A percentile compares a stretch with the other conserved stretches of the same genome.
phyloP scores from a whole-genome alignment of 2,113 vertebrate genomes.

The Eurypyga helias region DNA sequence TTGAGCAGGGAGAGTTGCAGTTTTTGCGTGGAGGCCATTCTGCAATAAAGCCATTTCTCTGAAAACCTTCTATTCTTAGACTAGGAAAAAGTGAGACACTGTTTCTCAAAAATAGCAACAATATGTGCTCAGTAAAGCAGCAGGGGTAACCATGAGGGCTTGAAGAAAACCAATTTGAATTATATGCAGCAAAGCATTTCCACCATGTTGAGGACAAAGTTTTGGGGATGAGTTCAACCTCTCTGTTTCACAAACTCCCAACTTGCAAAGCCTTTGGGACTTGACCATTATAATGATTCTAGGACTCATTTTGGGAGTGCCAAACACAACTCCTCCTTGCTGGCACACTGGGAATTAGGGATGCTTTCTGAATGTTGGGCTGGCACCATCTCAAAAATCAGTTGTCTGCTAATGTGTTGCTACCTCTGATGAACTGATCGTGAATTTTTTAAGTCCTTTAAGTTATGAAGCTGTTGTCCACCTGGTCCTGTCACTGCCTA shows the following conservation, averaged over 20 bases:
- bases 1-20: background rate
- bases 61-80: conserved; percentile 34
- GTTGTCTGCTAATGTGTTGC: background rate
- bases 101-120: conserved; percentile 37
- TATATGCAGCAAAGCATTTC: background rate
- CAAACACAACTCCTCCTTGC: background rate
- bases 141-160: background rate
- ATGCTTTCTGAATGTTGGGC: background rate
- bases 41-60: background rate
- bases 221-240: background rate
- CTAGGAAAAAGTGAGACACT: background rate
- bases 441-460: conserved; percentile 2
- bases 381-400: background rate
- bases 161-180: background rate
- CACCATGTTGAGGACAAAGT: background rate
- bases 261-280: background rate
- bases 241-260: background rate
- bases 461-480: background rate
- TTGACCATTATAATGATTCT: rapidly evolving
- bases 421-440: background rate
- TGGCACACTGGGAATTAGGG: background rate
- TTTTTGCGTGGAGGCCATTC: background rate
- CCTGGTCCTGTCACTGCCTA: background rate
- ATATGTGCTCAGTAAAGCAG: conserved; percentile 12
- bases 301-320: background rate